Conservation (phyloP, 2,113 vertebrate genomes). For the Nipponia nippon region DNA sequence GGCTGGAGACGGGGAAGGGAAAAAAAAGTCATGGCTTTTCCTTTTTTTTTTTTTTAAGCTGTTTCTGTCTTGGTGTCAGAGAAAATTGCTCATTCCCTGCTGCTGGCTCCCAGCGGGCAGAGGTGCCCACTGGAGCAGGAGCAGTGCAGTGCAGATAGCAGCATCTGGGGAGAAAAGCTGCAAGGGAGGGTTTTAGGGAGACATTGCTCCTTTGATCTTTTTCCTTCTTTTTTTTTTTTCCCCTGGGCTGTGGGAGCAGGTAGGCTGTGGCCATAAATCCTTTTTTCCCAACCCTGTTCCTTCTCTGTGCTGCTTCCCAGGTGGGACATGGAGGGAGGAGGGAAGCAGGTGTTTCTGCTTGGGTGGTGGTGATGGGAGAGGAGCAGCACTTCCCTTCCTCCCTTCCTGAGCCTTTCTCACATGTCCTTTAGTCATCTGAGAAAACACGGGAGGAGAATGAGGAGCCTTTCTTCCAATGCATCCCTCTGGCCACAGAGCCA, state of each 20-base stretch:
- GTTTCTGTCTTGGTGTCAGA: neutral
- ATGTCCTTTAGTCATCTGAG: neutral
- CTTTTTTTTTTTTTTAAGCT: neutral
- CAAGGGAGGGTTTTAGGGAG: neutral
- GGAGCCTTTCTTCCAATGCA: neutral
- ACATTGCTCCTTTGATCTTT: neutral
- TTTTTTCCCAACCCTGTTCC: neutral
- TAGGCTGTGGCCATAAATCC: neutral
- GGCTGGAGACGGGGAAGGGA: neutral
- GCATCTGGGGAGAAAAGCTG: neutral
- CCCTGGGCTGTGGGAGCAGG: neutral
- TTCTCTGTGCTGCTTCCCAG: neutral
- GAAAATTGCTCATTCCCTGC: neutral
- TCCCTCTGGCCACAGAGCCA: neutral
- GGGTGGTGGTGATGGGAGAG: neutral
- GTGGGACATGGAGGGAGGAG: neutral
- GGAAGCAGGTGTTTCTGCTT: neutral
- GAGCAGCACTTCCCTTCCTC: neutral
- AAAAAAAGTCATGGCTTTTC: neutral
- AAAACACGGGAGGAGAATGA: neutral
- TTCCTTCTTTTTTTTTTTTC: neutral
- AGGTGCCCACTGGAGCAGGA: neutral
- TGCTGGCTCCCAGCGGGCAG: fast-evolving
- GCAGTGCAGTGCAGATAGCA: fast-evolving
- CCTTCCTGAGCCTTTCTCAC: neutral